Conservation (phyloP, 2,888 invertebrate genomes). For the Drosophila colorata region DNA sequence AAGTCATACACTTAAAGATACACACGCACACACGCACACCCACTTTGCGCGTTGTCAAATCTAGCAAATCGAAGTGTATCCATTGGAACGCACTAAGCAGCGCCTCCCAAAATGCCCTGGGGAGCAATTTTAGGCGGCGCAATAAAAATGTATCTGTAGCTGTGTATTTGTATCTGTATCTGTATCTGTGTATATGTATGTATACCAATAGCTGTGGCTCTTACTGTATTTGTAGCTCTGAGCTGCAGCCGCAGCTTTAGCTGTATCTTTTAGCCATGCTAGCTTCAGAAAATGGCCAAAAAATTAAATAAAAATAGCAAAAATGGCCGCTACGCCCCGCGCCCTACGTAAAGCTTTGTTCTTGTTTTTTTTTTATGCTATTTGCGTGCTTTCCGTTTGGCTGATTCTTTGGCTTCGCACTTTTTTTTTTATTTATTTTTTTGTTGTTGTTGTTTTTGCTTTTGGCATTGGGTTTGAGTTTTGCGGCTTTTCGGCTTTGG, state of each 20-base stretch:
- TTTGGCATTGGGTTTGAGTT: constrained; percentile 25
- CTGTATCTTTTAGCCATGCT: constrained; percentile 7
- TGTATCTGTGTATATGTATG: not conserved
- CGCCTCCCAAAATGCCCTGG: constrained; percentile 59
- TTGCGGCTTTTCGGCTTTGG: constrained; percentile 23
- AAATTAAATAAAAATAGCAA: constrained; percentile 66
- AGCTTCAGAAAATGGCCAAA: constrained; percentile 44
- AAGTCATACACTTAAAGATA: constrained; percentile 11
- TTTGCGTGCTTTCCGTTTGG: constrained; percentile 65
- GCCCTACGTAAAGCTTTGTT: not conserved
- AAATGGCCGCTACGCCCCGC: constrained; percentile 47
- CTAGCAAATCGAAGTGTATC: constrained; percentile 76
- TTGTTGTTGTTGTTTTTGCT: not conserved
- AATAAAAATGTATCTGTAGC: constrained; percentile 54
- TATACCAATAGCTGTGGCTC: not conserved
- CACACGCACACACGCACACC: constrained; percentile 7
- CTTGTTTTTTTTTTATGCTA: constrained; percentile 17
- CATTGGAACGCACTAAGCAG: constrained; percentile 62
- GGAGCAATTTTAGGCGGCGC: constrained; percentile 71
- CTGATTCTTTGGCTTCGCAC: constrained; percentile 56
- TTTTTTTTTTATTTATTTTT: constrained; percentile 3
- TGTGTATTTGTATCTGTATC: constrained; percentile 3
- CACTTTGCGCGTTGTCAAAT: constrained; percentile 66
- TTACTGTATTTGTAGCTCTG: constrained; percentile 10
- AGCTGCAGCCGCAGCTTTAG: constrained; percentile 1